Evolutionary conservation across 1,140 invertebrate genomes (phyloP).

Genomic region (Musca vetustissima): DNA sequence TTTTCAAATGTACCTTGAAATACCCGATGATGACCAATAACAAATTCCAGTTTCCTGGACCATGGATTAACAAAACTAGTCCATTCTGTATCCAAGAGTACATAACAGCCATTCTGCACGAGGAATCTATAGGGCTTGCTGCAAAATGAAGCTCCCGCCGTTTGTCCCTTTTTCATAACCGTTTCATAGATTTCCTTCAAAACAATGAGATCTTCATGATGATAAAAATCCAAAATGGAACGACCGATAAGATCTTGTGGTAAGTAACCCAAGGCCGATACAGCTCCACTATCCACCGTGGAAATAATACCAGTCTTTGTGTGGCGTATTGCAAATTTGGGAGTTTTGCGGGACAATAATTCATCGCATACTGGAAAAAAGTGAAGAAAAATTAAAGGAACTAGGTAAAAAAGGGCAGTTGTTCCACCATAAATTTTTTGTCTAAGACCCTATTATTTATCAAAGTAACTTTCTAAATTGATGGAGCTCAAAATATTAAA

Average conservation of each 20-base stretch:
- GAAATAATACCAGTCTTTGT: slow-evolving; percentile 72
- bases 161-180: slow-evolving; percentile 65
- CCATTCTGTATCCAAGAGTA: slow-evolving; percentile 88
- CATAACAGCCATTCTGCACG: slow-evolving; percentile 80
- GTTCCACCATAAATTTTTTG: no score
- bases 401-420: neutral
- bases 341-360: slow-evolving; percentile 56
- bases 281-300: slow-evolving; percentile 75
- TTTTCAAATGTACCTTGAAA: slow-evolving; percentile 61
- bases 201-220: slow-evolving; percentile 79
- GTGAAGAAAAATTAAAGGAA: neutral
- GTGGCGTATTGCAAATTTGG: slow-evolving; percentile 76
- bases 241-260: slow-evolving; percentile 85
- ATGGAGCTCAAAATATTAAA: no score
- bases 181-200: slow-evolving; percentile 82
- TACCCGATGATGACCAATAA: slow-evolving; percentile 85
- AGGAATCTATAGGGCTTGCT: slow-evolving; percentile 76
- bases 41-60: slow-evolving; percentile 87
- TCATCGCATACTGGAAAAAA: slow-evolving; percentile 65
- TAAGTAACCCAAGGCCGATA: slow-evolving; percentile 81
- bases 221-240: slow-evolving; percentile 84
- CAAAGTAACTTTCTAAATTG: no score
- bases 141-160: slow-evolving; percentile 66
- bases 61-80: slow-evolving; percentile 93
- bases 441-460: no score